A percentile compares a stretch with the other conserved stretches of the same genome.
phyloP scores from a whole-genome alignment of 2,113 vertebrate genomes.

The Siniperca knerii region DNA sequence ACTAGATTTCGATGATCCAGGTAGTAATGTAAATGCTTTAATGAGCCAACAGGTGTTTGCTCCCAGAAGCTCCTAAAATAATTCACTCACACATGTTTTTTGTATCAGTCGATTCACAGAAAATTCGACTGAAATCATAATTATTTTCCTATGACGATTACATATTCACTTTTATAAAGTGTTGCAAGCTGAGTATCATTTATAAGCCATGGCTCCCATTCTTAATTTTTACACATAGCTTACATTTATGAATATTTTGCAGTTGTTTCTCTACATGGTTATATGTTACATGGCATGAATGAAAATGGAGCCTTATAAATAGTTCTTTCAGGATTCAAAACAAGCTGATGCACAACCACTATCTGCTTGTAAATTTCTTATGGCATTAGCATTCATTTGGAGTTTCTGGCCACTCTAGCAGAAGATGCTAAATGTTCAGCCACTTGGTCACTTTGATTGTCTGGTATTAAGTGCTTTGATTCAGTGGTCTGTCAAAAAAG shows the following conservation, averaged over 20 bases:
- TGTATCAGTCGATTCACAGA: not conserved
- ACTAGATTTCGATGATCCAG: not conserved
- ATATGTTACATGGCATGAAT: not conserved
- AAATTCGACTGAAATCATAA: not conserved
- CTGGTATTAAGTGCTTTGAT: not conserved
- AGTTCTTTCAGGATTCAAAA: not conserved
- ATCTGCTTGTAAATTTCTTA: not conserved
- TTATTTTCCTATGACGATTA: not conserved
- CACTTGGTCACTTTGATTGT: not conserved
- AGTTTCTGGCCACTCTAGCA: too few species aligned
- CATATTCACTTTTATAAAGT: not conserved
- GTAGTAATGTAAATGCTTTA: not conserved
- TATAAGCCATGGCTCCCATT: not conserved
- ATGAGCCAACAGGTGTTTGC: not conserved
- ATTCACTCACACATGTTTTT: not conserved
- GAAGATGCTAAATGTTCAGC: too few species aligned
- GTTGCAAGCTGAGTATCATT: not conserved
- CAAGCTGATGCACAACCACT: not conserved
- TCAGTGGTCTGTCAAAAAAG: not conserved
- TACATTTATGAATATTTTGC: not conserved
- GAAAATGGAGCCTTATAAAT: slow-evolving; percentile 2
- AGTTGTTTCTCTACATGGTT: not conserved
- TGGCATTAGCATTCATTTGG: not conserved
- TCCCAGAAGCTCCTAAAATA: not conserved
- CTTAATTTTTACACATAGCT: not conserved